Percentiles rank a stretch among this genome's conserved stretches.
These are phyloP conservation scores for Oxystoma pomonae DNA, from an alignment of 2,888 invertebrate species.

Conservation along the genomic window DNA sequence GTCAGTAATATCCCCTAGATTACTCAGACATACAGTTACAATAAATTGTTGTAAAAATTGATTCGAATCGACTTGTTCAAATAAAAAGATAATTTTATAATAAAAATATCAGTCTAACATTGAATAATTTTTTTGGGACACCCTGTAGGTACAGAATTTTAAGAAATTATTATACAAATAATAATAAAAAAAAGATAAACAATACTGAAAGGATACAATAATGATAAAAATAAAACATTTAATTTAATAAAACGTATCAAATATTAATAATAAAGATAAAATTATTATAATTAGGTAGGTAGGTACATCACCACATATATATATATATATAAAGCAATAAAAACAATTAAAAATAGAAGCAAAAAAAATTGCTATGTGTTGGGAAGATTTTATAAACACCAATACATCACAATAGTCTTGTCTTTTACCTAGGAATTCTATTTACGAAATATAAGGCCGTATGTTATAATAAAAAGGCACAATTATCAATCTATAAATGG, in stretches of 20 bases:
- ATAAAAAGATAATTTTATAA: no score
- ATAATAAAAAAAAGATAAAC: not conserved
- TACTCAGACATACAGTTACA: no score
- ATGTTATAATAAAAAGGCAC: not conserved
- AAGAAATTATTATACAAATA: not conserved
- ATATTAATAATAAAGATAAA: not conserved
- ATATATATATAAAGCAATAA: not conserved
- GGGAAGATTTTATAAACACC: not conserved
- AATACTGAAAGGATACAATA: not conserved
- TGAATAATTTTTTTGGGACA: not conserved
- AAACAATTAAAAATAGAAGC: not conserved
- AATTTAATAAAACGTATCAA: not conserved
- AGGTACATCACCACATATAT: not conserved
- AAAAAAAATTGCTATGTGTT: not conserved
- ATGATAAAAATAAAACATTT: not conserved
- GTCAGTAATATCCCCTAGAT: no score
- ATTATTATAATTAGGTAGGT: not conserved
- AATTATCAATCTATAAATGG: not conserved
- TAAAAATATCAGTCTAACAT: no score
- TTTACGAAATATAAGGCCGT: not conserved
- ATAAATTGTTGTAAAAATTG: no score
- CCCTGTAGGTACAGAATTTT: not conserved
- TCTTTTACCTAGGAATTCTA: not conserved
- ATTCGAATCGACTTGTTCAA: no score
- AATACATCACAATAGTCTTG: not conserved